Conservation (phyloP, 2,888 invertebrate genomes). For the Seira sanloemensis region DNA sequence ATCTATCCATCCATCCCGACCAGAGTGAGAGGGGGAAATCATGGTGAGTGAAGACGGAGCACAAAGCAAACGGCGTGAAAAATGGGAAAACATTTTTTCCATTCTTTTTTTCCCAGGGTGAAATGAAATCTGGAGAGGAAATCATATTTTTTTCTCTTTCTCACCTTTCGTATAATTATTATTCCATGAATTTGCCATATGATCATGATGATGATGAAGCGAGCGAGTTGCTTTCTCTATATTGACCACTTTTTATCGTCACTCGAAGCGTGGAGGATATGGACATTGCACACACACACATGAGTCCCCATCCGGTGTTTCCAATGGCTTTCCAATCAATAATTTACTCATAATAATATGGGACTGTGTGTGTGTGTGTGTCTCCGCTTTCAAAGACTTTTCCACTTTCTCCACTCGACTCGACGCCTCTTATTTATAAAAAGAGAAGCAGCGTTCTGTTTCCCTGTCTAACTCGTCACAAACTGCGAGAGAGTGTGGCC, state of each 20-base stretch:
- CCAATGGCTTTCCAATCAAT: slow-evolving; percentile 14
- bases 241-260: slow-evolving; percentile 9
- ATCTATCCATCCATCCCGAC: slow-evolving; percentile 16
- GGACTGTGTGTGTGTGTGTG: no score
- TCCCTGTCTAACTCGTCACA: not conserved
- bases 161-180: not conserved
- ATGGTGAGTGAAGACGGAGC: slow-evolving; percentile 6
- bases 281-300: no score
- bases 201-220: no score
- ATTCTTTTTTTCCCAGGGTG: slow-evolving; percentile 27
- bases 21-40: not conserved
- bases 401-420: slow-evolving; percentile 9
- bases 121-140: not conserved
- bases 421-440: not conserved
- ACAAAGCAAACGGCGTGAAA: slow-evolving; percentile 11
- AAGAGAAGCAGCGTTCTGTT: not conserved
- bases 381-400: not conserved
- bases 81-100: not conserved
- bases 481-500: no score
- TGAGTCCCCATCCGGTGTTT: not conserved
- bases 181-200: not conserved
- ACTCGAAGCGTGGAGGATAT: not conserved
- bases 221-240: no score
- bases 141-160: not conserved
- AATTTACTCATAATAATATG: slow-evolving; percentile 3